Percentiles rank a stretch among this genome's conserved stretches.
phyloP scores from a whole-genome alignment of 2,113 vertebrate species.

The Sylvilagus bachmani region DNA sequence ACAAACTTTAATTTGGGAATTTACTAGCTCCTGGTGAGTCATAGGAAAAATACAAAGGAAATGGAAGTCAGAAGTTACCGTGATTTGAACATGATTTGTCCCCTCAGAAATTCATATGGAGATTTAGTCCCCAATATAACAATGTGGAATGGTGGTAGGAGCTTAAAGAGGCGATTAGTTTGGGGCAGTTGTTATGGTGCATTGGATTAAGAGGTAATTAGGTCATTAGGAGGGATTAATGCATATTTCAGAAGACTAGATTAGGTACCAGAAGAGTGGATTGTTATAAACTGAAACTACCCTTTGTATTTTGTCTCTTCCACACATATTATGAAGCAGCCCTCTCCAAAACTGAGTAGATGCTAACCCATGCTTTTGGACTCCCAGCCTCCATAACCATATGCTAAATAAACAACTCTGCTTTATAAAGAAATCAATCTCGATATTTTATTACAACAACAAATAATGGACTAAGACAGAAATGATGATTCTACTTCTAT shows the following conservation, averaged over 20 bases:
- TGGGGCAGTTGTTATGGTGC: too few species aligned
- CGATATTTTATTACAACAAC: neutral
- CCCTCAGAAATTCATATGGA: neutral
- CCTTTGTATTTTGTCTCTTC: neutral
- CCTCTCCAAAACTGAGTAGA: neutral
- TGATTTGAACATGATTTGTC: neutral
- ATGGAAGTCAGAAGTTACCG: neutral
- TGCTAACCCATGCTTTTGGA: neutral
- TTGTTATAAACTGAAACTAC: neutral
- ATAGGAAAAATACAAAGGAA: neutral
- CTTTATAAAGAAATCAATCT: neutral
- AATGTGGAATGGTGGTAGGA: neutral
- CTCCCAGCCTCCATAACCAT: neutral
- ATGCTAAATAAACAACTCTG: neutral
- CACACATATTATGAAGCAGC: neutral
- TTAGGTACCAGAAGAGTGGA: neutral
- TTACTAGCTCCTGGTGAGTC: neutral
- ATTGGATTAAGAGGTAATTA: neutral
- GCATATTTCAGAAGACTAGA: neutral
- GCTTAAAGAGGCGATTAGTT: neutral
- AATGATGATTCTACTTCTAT: conserved; percentile 3
- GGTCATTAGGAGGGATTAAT: neutral
- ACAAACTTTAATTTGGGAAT: neutral
- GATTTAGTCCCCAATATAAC: neutral
- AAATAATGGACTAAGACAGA: neutral